Base-by-base conservation (phyloP, 2,113 vertebrate genomes). In the Prunella himalayana region DNA sequence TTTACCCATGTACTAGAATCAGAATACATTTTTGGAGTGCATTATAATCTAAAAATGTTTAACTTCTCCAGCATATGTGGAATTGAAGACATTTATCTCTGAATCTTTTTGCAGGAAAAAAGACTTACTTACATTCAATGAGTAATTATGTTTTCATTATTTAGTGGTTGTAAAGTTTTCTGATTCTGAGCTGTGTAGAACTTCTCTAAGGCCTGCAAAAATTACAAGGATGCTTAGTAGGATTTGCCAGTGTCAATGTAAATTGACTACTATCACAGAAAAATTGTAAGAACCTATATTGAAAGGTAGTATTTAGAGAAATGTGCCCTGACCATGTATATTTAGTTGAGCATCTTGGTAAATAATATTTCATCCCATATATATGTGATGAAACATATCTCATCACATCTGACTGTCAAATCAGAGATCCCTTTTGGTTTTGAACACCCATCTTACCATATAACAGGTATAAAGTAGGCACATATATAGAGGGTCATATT, bases 291-390 rank as follows among this genome's bases (percentile, higher is more conserved):
- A 70, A 57, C 8, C 0, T 53, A 7, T 42, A 35, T 10, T 21
- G 17, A 73, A 65, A 33, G 22, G 9, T 1, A 37, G 0, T 17
- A 11, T 50, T 73, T 86, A 33, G 16, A 79, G 19, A 86, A 78
- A 84, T 47, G 33, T 0, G 0, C 7, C 8, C 35, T 63, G 16
- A 33, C 3, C 4, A 13, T 70, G 60, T 35, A 22, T 31, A 80
- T 65, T 76, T 61, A 35, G 14, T 56, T 5, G 8, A 80, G 3
- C 14, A 80, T 3, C 21, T 66, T 50, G 25, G 10, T 53, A 37
- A 86, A 56, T 39, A 50, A 54, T 64, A 39, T 17, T 90, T 76
- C 6, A 64, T 68, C 30, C 39, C 3, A 31, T 42, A 23, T 4
- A 59, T 19, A 70, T 18, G 31, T 60, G 12, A 60, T 30, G 24